Conservation (phyloP, 2,113 vertebrate species). For the Ginglymostoma cirratum region DNA sequence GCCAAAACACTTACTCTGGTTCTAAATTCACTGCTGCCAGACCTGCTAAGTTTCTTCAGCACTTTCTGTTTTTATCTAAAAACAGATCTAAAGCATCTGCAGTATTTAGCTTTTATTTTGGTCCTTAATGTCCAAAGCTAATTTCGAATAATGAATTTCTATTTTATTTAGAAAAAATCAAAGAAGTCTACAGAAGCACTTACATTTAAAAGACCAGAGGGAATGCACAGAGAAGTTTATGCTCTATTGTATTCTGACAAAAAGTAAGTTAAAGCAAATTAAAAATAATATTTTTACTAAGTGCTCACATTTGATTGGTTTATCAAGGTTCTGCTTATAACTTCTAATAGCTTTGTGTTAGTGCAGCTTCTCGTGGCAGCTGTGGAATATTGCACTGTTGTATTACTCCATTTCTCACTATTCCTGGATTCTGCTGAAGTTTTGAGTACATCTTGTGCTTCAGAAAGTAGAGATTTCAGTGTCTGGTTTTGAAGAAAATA, state of each 20-base stretch:
- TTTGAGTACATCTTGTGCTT: background rate
- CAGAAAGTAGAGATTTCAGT: background rate
- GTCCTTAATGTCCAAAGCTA: background rate
- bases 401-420: background rate
- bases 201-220: constrained; percentile 94
- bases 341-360: background rate
- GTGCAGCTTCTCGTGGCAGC: constrained; percentile 6
- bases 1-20: too few relatives aligned
- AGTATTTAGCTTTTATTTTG: too few relatives aligned
- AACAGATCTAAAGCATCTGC: too few relatives aligned
- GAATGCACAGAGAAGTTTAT: constrained; percentile 97
- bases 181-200: constrained; percentile 89
- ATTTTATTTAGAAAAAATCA: constrained; percentile 77
- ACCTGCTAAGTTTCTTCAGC: too few relatives aligned
- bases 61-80: too few relatives aligned
- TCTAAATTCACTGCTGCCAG: too few relatives aligned
- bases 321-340: background rate
- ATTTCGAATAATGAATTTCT: background rate
- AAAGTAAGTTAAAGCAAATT: constrained; percentile 66
- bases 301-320: background rate
- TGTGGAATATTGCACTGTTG: background rate
- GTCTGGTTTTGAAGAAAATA: background rate
- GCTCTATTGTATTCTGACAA: constrained; percentile 96
- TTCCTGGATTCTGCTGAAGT: background rate
- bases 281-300: background rate